These are phyloP conservation scores for Hydrolagus colliei DNA, from an alignment of 2,797 vertebrate genomes.

Conservation along the genomic window DNA sequence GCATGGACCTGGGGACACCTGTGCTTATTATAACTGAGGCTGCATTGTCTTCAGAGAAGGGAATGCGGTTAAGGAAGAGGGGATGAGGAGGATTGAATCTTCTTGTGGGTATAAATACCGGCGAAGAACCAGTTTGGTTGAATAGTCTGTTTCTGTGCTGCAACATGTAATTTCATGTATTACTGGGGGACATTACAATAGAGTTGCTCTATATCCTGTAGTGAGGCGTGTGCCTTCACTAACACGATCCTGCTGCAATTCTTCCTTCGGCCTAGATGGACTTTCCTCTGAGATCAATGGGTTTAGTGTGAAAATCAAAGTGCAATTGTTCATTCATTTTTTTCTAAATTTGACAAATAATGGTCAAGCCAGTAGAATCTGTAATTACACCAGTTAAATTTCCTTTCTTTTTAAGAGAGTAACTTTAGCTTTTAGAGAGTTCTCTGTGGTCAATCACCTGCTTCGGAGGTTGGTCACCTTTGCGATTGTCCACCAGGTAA, in stretches of 20 bases:
- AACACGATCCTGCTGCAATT: background rate
- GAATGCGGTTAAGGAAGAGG: too few relatives aligned
- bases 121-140: too few relatives aligned
- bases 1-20: too few relatives aligned
- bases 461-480: background rate
- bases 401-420: background rate
- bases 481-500: background rate
- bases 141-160: too few relatives aligned
- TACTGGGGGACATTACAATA: too few relatives aligned
- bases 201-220: background rate
- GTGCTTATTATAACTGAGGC: too few relatives aligned
- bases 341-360: background rate
- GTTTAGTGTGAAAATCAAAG: background rate
- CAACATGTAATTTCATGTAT: too few relatives aligned
- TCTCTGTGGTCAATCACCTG: background rate
- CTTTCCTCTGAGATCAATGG: background rate
- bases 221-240: background rate
- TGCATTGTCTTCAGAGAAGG: too few relatives aligned
- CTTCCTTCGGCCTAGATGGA: background rate
- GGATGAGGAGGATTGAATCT: too few relatives aligned
- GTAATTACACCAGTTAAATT: background rate
- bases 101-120: too few relatives aligned
- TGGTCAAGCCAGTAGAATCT: background rate
- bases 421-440: background rate
- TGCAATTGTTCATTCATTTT: slow-evolving; percentile 3